Percentiles rank a stretch among this genome's conserved stretches.
These are phyloP conservation scores for Actinopyga echinites DNA, from an alignment of 53 echinoderm and acorn worm genomes.

Conservation along the genomic window DNA sequence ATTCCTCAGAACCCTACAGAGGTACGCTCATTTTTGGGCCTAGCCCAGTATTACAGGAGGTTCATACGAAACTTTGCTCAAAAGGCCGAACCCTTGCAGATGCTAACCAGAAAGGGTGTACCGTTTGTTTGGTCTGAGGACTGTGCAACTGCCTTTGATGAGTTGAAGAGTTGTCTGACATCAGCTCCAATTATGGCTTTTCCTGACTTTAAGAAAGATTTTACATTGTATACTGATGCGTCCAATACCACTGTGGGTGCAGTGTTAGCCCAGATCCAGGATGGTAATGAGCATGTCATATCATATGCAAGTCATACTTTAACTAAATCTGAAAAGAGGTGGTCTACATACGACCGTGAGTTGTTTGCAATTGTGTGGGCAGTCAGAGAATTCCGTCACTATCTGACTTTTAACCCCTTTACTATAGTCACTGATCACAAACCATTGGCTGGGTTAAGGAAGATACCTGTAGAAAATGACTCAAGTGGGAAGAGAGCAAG, in stretches of 20 bases:
- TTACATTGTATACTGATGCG: constrained; percentile 58
- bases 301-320: constrained; percentile 52
- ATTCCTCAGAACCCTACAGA: not conserved
- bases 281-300: constrained; percentile 45
- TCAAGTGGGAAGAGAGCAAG: constrained; percentile 40
- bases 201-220: constrained; percentile 44
- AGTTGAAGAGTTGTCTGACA: constrained; percentile 4
- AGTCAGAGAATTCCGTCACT: constrained; percentile 47
- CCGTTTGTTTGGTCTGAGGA: constrained; percentile 43
- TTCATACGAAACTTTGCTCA: not conserved
- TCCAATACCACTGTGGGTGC: constrained; percentile 52
- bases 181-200: constrained; percentile 68
- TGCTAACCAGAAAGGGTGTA: constrained; percentile 12
- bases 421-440: constrained; percentile 75
- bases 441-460: constrained; percentile 52
- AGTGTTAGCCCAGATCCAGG: constrained; percentile 40
- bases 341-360: no score
- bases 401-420: constrained; percentile 41
- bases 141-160: constrained; percentile 44
- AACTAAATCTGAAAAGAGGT: constrained; percentile 8
- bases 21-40: not conserved
- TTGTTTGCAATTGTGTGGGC: constrained; percentile 54
- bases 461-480: constrained; percentile 64
- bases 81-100: constrained; percentile 1
- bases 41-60: no score